Evolutionary conservation across 2,888 invertebrate genomes (phyloP).

Genomic region (Elaeidobius kamerunicus): DNA sequence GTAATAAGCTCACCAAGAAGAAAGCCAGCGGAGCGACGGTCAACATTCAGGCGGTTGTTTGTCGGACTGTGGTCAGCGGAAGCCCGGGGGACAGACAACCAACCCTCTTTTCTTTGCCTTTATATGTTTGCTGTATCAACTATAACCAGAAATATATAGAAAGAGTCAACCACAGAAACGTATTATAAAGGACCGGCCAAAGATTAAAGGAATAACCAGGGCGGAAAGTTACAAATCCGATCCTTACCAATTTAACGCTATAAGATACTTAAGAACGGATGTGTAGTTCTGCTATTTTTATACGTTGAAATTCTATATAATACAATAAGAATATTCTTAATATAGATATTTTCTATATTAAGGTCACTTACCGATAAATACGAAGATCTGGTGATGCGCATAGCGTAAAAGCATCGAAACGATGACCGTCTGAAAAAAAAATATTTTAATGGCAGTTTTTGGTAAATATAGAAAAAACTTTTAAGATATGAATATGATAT

Average conservation of each 20-base stretch:
- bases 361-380: conserved; percentile 96
- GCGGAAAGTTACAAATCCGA: conserved; percentile 27
- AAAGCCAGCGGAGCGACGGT: conserved; percentile 39
- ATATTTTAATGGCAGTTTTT: conserved; percentile 27
- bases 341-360: too few relatives aligned
- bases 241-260: conserved; percentile 27
- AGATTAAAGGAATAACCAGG: conserved; percentile 26
- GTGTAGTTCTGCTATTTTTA: too few relatives aligned
- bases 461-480: too few relatives aligned
- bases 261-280: conserved; percentile 17
- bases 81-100: conserved; percentile 36
- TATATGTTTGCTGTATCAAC: conserved; percentile 36
- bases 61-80: conserved; percentile 41
- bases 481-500: too few relatives aligned
- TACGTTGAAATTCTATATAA: too few relatives aligned
- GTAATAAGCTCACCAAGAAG: conserved; percentile 13
- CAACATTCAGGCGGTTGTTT: conserved; percentile 45
- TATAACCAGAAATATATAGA: conserved; percentile 37
- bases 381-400: conserved; percentile 99
- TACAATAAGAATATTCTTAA: too few relatives aligned
- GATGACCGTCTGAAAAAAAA: conserved; percentile 87
- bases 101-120: conserved; percentile 33
- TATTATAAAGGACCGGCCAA: conserved; percentile 24
- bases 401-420: conserved; percentile 97
- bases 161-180: conserved; percentile 31